Base-by-base conservation (phyloP, 2,888 invertebrate species). In the Cephus pulcher region DNA sequence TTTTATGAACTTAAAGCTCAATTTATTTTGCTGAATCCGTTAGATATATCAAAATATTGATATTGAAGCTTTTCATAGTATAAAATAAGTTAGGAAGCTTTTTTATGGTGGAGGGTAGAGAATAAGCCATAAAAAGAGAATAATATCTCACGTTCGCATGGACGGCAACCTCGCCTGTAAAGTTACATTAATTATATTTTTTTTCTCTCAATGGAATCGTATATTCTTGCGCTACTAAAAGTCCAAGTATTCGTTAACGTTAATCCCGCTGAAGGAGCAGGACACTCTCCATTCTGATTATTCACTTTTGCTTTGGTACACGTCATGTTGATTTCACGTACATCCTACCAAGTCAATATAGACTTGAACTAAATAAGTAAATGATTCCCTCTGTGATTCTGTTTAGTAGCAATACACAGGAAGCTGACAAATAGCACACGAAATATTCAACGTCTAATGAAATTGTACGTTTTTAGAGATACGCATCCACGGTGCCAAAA, bases 381-480 rank as follows among this genome's bases (percentile, higher is more conserved):
- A 87, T 85, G 83, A 88, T 88, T 88, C 88, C 76, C 84, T 88
- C 82, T 87, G 86, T 87, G 78, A 75, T 77, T 76, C 75, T 78
- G 70, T 23, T 15, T 56, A 56, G 9, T 9, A 23, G 23, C 56
- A 23, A 23, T 56, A 23, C 6, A 56, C 15, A 56, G 23, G 23
- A 56, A 56, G 23, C 9, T 56, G 15, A 40, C 2, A 15, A 40
- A 40, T 15, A 40, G 6, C 15, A 40, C 40, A 40, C 40, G 23
- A 40, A 40, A 23, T 40, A 23, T 15, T 6, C 6, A 23, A 9
- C 23, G 15, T 40, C 23, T 40, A 40, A 40, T 15, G 15, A 23
- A 15, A 40, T 40, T 40, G 1, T 40, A 56, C 56, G 23, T 56
- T 56, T 56, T 56, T 9, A 56, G 23, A 56, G 6, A 56, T 2